Evolutionary conservation across 2,888 invertebrate species (phyloP).

Genomic region (Lutraria lutraria): DNA sequence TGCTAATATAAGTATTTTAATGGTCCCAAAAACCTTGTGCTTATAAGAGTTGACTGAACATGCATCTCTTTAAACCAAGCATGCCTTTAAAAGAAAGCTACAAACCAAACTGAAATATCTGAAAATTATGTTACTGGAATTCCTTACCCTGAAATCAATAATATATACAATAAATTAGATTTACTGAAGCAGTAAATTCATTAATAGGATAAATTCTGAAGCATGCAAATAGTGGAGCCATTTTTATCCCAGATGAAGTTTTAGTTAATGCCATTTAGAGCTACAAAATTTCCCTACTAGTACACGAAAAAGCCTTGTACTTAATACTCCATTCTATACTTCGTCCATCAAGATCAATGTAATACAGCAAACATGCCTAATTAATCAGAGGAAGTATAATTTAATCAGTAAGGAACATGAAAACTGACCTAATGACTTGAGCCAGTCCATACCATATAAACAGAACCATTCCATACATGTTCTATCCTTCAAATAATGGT

Average conservation of each 20-base stretch:
- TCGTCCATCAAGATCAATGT: neutral
- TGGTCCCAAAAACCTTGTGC: too few species aligned
- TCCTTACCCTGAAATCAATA: neutral
- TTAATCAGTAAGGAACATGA: slow-evolving; percentile 9
- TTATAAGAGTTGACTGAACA: too few species aligned
- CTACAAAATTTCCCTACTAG: neutral
- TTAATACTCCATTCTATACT: neutral
- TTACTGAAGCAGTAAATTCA: neutral
- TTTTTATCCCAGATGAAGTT: neutral
- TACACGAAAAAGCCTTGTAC: neutral
- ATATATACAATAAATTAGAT: slow-evolving; percentile 14
- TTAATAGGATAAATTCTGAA: neutral
- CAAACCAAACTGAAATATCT: neutral
- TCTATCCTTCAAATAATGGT: neutral
- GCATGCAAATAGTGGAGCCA: neutral
- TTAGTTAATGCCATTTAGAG: slow-evolving; percentile 5
- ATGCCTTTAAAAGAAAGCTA: neutral
- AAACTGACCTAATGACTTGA: slow-evolving; percentile 12
- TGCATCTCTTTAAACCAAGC: neutral
- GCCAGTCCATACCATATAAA: neutral
- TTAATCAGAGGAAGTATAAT: neutral
- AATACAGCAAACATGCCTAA: neutral
- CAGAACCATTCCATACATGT: neutral
- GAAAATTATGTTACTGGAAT: neutral
- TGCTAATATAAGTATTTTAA: too few species aligned